Percentiles rank a stretch among this genome's conserved stretches.
Conservation (phyloP, 1,140 invertebrate genomes). For the Acromyrmex charruanus region DNA sequence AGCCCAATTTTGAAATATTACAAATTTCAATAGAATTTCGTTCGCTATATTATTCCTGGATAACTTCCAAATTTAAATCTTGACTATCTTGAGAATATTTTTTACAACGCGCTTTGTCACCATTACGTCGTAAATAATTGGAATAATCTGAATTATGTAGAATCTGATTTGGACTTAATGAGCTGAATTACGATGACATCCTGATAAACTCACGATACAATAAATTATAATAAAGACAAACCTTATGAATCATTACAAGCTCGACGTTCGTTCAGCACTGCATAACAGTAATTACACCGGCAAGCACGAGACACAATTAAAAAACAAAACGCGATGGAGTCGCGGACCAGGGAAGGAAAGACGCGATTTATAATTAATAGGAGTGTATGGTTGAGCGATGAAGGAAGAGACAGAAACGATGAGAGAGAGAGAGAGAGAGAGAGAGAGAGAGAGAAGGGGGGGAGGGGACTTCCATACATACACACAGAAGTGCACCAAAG, state of each 20-base stretch:
- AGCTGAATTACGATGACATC: constrained; percentile 49
- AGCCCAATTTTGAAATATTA: constrained; percentile 48
- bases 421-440: neutral
- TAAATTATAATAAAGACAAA: constrained; percentile 61
- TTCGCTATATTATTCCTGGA: neutral
- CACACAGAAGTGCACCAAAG: neutral
- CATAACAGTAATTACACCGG: constrained; percentile 71
- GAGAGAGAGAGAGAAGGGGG: neutral
- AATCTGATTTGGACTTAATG: constrained; percentile 52
- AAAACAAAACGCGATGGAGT: constrained; percentile 61
- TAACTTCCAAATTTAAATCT: neutral
- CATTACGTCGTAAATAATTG: neutral
- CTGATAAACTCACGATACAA: constrained; percentile 46
- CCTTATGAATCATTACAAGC: constrained; percentile 37
- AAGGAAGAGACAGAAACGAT: neutral
- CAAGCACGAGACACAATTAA: constrained; percentile 66
- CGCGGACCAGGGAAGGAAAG: constrained; percentile 56
- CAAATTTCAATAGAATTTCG: neutral
- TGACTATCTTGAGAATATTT: neutral
- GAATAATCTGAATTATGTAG: constrained; percentile 36
- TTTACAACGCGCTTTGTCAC: constrained; percentile 14
- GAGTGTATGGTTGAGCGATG: constrained; percentile 38
- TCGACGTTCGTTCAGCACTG: constrained; percentile 35
- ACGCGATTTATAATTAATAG: constrained; percentile 74
- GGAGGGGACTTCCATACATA: neutral